Evolutionary conservation across 1,140 invertebrate genomes (phyloP), one percentile per base, ranked within the genome.

Genomic region (Drosophila neocordata): DNA sequence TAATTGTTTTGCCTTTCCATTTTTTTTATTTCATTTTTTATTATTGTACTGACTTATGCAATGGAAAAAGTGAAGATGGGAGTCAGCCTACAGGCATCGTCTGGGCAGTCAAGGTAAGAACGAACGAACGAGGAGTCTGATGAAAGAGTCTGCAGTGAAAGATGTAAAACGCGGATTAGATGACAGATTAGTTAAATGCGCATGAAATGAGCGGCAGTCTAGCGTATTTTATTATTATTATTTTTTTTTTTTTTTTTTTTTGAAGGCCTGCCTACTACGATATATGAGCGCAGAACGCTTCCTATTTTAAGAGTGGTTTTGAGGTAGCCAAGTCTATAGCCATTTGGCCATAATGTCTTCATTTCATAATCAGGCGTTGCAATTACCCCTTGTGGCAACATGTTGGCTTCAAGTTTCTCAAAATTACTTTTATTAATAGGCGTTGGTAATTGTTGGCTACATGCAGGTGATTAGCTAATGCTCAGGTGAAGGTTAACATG

Each of bases 181-280:
- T 85, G 81, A 85, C 82, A 85, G 81, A 85, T 85, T 87, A 85
- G 81, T 81, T 81, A 85, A 85, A 87, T 85, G 81, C 67, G 77
- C 81, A 87, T 85, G 81, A 87, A 85, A 85, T 85, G 81, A 84
- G 81, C 53, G 27, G 24, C 68, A 80, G 66, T 59, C 65, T 56
- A 57, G 53, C 51, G 69, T 13, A 6, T 62, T 15, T 62, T 15
- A 22, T 44, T 48, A 20, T 35, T 37, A n/a, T 35, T 24, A n/a
- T 24, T 73, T n/a, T n/a, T n/a, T n/a, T n/a, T n/a, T n/a, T n/a
- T n/a, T n/a, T n/a, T n/a, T n/a, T n/a, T n/a, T n/a, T 34, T 35
- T 48, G 37, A 51, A 34, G 60, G 60, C 69, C 60, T 12, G 57
- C 35, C 57, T 56, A 22, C 51, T 11, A n/a, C n/a, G n/a, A n/a